Percentiles rank a stretch among this genome's conserved stretches.
Evolutionary conservation across 1,140 invertebrate genomes (phyloP).

Genomic region (Diachasmimorpha longicaudata): DNA sequence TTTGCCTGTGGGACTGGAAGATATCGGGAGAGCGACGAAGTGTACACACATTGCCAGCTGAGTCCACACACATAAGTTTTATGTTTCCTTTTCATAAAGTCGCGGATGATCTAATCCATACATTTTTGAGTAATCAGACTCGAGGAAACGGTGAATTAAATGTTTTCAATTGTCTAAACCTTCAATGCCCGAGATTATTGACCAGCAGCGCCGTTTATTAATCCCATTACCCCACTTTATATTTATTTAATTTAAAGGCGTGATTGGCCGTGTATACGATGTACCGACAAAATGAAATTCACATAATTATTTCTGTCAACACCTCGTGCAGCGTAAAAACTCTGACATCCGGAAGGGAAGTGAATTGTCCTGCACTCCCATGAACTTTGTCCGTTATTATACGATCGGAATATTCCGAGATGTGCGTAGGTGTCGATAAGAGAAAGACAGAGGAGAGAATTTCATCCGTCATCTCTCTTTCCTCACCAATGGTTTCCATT

Average conservation of each 20-base stretch:
- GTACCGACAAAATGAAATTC: too few relatives aligned
- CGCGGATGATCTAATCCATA: background rate
- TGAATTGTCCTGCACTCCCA: background rate
- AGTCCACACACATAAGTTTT: conserved; percentile 16
- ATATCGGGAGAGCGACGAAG: conserved; percentile 16
- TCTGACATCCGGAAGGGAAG: background rate
- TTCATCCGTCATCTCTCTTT: background rate
- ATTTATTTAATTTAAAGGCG: too few relatives aligned
- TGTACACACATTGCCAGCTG: conserved; percentile 23
- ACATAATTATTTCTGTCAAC: too few relatives aligned
- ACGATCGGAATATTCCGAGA: background rate
- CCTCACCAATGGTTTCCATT: background rate
- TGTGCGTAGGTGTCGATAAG: conserved; percentile 22
- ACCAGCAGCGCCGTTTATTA: too few relatives aligned
- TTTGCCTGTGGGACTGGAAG: background rate
- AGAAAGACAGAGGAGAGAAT: background rate
- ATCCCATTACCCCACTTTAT: too few relatives aligned
- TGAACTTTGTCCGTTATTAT: conserved; percentile 9
- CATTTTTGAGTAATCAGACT: background rate
- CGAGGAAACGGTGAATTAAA: background rate
- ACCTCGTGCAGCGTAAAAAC: too few relatives aligned
- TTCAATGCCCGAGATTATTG: too few relatives aligned
- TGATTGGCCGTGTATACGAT: too few relatives aligned
- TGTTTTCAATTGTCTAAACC: too few relatives aligned
- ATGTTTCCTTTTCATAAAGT: background rate